Percentiles rank a stretch among this genome's conserved stretches.
These are phyloP conservation scores for Cosmia trapezina DNA, from an alignment of 2,888 invertebrate genomes.

Conservation along the genomic window DNA sequence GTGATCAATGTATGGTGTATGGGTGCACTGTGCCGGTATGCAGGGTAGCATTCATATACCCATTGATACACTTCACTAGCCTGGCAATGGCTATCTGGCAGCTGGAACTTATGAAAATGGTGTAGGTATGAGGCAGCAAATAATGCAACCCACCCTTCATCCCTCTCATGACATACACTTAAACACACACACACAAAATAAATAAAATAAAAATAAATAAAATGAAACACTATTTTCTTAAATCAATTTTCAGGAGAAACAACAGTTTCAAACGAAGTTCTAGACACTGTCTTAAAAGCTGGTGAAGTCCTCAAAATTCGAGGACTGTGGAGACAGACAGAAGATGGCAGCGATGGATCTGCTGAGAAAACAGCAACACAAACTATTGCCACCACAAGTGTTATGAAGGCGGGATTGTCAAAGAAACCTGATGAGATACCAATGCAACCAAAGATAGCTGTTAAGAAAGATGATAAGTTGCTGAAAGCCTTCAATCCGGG, in stretches of 20 bases:
- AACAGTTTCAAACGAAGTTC: constrained; percentile 95
- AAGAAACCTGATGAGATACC: constrained; percentile 80
- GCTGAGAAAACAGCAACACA: constrained; percentile 78
- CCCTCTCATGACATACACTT: background rate
- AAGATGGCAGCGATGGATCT: constrained; percentile 82
- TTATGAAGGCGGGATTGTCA: constrained; percentile 74
- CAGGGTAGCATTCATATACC: background rate
- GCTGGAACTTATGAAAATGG: background rate
- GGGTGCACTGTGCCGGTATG: background rate
- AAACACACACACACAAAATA: too few species aligned
- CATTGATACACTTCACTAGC: background rate
- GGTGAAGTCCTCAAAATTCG: constrained; percentile 95
- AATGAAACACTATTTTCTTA: background rate
- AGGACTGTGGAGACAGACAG: constrained; percentile 94
- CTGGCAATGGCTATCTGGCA: background rate
- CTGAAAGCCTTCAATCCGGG: constrained; percentile 83
- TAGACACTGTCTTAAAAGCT: constrained; percentile 94
- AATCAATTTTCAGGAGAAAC: constrained; percentile 91
- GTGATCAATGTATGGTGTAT: background rate
- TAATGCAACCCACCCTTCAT: background rate
- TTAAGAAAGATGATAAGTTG: constrained; percentile 88
- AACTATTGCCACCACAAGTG: constrained; percentile 66
- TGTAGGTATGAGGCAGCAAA: background rate
- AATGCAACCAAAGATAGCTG: constrained; percentile 78
- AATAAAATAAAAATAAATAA: too few species aligned